Evolutionary conservation across 2,113 vertebrate genomes (phyloP), one percentile per base, ranked within the genome.

Genomic region (Pleuronectes platessa): DNA sequence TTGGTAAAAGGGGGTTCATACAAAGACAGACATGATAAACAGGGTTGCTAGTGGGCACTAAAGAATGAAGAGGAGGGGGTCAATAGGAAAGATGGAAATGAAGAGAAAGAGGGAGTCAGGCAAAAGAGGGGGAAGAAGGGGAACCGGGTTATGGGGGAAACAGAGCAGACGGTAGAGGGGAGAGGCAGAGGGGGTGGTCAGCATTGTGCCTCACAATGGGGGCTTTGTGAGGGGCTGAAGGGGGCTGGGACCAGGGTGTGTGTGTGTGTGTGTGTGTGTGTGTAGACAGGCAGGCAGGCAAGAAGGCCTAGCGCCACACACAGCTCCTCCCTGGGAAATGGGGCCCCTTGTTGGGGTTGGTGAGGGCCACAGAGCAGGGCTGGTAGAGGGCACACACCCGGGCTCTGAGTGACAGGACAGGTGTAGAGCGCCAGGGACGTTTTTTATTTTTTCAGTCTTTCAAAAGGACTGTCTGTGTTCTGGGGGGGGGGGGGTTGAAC

Each of bases 161-260:
- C 49, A 62, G 82, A 83, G 80, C 74, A 79, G 79, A 88, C 89
- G 82, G 75, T 83, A 75, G 61, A 81, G 79, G 80, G 87, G 78
- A 84, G 71, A 88, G 68, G 86, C 79, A 84, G 78, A 85, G 88
- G 83, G 91, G 88, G 86, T 51, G 75, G 76, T 69, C 87, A 62
- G 73, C 62, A 93, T 93, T 93, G 92, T 92, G 81, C 61, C 80
- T 79, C 75, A 93, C 93, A 94, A 93, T 89, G 76, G 86, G 82
- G 80, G 83, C 93, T 92, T 93, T 94, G 92, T 93, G 84, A 42
- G 68, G 58, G 53, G 35, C 62, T 75, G 78, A 85, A 88, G 89
- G 90, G 91, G 89, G 89, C 86, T 88, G 86, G 87, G 88, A 86
- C 82, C 79, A 63, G 65, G 63, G 86, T 51, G 76, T 60, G n/a